Conservation (phyloP, 1,140 invertebrate species). For the Oscheius sp. region DNA sequence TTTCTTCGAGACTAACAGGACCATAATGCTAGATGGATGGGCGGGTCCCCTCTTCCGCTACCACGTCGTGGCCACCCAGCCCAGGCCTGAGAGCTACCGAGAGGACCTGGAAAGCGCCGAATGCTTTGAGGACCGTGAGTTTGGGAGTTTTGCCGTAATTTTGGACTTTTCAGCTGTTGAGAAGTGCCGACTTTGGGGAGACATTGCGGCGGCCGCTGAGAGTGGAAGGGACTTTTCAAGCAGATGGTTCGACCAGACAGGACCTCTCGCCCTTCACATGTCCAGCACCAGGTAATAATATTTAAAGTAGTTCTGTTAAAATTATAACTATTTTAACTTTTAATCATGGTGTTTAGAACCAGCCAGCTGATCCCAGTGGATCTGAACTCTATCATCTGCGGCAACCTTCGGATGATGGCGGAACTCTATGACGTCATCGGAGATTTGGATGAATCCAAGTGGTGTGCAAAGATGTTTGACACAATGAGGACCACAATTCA, state of each 20-base stretch:
- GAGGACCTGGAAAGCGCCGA: constrained; percentile 66
- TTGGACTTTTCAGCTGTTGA: constrained; percentile 12
- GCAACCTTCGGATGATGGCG: constrained; percentile 65
- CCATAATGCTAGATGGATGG: constrained; percentile 63
- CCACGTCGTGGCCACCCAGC: constrained; percentile 66
- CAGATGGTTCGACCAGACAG: constrained; percentile 72
- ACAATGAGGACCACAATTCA: constrained; percentile 42
- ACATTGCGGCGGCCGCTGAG: constrained; percentile 83
- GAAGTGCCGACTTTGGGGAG: constrained; percentile 73
- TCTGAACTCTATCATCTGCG: constrained; percentile 75
- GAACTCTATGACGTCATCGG: constrained; percentile 44
- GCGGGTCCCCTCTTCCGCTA: constrained; percentile 67
- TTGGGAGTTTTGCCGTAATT: not conserved
- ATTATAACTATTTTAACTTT: not conserved
- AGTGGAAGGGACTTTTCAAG: constrained; percentile 92
- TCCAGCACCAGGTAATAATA: not conserved
- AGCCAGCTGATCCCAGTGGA: constrained; percentile 74
- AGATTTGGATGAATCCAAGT: constrained; percentile 32
- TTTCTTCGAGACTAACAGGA: constrained; percentile 70
- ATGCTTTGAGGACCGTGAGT: constrained; percentile 35
- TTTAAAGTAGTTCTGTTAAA: not conserved
- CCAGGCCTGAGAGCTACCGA: constrained; percentile 82
- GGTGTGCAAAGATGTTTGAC: constrained; percentile 26
- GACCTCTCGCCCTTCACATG: constrained; percentile 47
- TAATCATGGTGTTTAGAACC: constrained; percentile 45